Percentiles rank a stretch among this genome's conserved stretches.
Evolutionary conservation across 2,888 invertebrate genomes (phyloP).

Genomic region (Polydrusus pterygomalis): DNA sequence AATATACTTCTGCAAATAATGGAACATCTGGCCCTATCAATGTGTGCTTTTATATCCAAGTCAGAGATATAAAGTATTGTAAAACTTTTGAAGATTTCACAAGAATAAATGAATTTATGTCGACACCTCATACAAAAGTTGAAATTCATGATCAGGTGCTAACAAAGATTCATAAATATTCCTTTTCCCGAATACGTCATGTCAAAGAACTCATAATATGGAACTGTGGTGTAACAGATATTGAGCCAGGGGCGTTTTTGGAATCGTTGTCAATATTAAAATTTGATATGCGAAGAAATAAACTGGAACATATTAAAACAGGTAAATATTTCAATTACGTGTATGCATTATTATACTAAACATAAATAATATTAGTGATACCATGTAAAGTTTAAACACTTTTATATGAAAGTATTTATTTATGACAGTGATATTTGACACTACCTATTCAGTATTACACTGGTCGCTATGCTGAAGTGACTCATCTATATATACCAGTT

Average conservation of each 20-base stretch:
- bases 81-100: constrained; percentile 38
- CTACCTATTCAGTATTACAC: no score
- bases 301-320: constrained; percentile 39
- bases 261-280: constrained; percentile 41
- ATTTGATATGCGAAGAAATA: constrained; percentile 43
- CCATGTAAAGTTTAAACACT: no score
- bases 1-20: constrained; percentile 3
- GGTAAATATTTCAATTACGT: constrained; percentile 15
- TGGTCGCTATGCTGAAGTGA: no score
- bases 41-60: constrained; percentile 39
- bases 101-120: constrained; percentile 42
- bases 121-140: constrained; percentile 46
- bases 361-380: no score
- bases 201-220: constrained; percentile 45
- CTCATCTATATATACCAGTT: no score
- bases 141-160: constrained; percentile 49
- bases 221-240: constrained; percentile 42
- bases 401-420: no score
- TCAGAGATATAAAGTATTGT: constrained; percentile 19
- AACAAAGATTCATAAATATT: constrained; percentile 43
- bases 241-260: constrained; percentile 43
- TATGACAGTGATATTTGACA: no score
- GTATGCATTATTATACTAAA: no score
- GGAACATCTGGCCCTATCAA: constrained; percentile 18
- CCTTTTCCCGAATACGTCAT: constrained; percentile 34